Base-by-base conservation (phyloP, 2,888 invertebrate species). In the Sinodicranocentrus sp. region DNA sequence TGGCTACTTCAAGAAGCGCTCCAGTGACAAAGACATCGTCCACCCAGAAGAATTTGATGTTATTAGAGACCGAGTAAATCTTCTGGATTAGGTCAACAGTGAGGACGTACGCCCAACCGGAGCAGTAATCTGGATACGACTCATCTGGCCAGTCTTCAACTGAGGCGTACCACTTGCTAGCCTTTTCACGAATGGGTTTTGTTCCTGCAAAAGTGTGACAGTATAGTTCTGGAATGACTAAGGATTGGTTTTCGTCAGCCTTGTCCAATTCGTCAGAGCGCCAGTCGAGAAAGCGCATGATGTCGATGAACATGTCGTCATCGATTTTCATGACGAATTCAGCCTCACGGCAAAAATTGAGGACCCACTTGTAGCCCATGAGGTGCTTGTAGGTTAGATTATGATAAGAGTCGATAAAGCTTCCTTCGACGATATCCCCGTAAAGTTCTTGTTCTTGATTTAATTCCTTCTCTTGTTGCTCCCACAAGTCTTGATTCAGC, bases 361-460 rank as follows among this genome's bases (percentile, higher is more conserved):
- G 19, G 0, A 86, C 86, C 89, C 89, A 89, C 84, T 89, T 88
- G 85, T 89, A 89, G 39, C 89, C 89, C 85, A 88, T 87, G 25
- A 89, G 63, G 79, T 89, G 89, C 71, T 89, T 89, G 43, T 88
- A 89, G 0, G 89, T 89, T 91, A 96, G 93, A 90, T 96, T 96
- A 67, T 94, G 33, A 39, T 80, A 84, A 0, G 75, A 28, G 52
- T 84, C 84, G 1, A 75, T 19, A 33, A 84, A 84, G 19, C 33
- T 84, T 17, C 84, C 84, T 15, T 44, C n/a, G 15, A 84, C 39
- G 15, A 84, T 23, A n/a, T 84, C 84, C 6, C 76, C 84, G 44
- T 33, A 2, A 82, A 21, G 10, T 17, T 0, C 10, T 26, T 2
- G 26, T 77, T 57, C 68, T 83, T 23, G 5, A 65, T 52, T 3